phyloP scores from a whole-genome alignment of 2,797 vertebrate genomes.

The Pterois miles region DNA sequence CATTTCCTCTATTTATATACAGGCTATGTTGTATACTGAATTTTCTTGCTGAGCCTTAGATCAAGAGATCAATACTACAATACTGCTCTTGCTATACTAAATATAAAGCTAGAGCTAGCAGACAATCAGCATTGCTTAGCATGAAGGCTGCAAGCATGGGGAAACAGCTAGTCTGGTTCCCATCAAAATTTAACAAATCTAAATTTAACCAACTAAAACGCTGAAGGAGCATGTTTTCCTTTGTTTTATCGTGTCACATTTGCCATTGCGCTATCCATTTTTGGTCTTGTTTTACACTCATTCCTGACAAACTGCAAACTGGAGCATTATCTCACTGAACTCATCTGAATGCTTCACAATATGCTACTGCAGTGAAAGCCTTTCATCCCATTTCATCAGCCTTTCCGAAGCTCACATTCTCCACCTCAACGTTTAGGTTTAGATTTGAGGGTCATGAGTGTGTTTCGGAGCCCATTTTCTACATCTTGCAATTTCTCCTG shows the following conservation, averaged over 20 bases:
- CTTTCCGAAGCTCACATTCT: background rate
- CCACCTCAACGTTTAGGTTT: slow-evolving; percentile 17
- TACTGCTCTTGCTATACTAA: accelerated
- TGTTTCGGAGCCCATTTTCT: slow-evolving; percentile 49
- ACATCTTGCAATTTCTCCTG: slow-evolving; percentile 59
- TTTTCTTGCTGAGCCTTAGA: too few species aligned
- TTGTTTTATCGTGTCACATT: background rate
- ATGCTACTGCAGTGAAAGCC: slow-evolving; percentile 6
- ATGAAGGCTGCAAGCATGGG: background rate
- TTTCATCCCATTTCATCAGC: slow-evolving; percentile 35
- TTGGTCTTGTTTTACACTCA: background rate
- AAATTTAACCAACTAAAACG: accelerated
- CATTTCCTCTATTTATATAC: too few species aligned
- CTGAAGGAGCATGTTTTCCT: background rate
- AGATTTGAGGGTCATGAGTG: slow-evolving; percentile 39
- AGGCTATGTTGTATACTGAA: too few species aligned
- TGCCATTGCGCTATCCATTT: background rate
- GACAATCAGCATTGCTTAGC: background rate
- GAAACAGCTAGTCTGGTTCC: background rate
- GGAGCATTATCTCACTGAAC: background rate
- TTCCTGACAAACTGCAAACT: background rate
- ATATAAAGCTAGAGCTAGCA: background rate
- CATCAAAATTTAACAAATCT: background rate
- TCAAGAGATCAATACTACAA: too few species aligned
- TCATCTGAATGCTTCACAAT: slow-evolving; percentile 12